phyloP scores from a whole-genome alignment of 2,113 vertebrate genomes.

The Gymnorhina tibicen region DNA sequence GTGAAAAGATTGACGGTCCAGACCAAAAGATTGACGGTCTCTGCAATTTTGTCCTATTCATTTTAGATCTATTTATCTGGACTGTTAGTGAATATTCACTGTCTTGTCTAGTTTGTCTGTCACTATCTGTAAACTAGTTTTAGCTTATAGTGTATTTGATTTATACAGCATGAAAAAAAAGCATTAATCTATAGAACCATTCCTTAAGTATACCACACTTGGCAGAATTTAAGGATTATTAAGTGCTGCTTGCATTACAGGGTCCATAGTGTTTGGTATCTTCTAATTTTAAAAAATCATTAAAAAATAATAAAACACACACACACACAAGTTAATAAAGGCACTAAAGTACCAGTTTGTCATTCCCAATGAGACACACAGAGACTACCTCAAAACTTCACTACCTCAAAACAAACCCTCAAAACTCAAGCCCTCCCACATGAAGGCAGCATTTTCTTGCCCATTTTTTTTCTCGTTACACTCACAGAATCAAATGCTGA shows the following conservation, averaged over 20 bases:
- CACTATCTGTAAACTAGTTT: not conserved
- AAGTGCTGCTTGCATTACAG: not conserved
- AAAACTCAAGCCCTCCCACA: not conserved
- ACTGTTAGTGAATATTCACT: not conserved
- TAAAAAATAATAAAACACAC: not conserved
- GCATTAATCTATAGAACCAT: not conserved
- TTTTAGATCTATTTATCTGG: not conserved
- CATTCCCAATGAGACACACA: not conserved
- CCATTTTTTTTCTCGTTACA: not conserved
- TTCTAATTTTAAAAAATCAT: not conserved
- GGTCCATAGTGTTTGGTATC: not conserved
- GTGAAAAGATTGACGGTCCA: not conserved
- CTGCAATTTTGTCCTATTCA: not conserved
- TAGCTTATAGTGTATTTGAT: not conserved
- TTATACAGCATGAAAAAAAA: not conserved
- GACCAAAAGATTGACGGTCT: not conserved
- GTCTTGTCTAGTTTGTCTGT: not conserved
- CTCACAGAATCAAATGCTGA: not conserved
- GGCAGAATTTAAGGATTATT: not conserved
- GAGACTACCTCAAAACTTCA: not conserved
- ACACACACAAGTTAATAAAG: not conserved
- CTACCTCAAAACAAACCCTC: not conserved
- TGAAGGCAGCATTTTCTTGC: not conserved
- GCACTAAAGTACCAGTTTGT: not conserved
- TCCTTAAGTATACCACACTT: not conserved